These are phyloP conservation scores for Arbacia lixula DNA, from an alignment of 53 echinoderm and acorn worm genomes.

Conservation along the genomic window DNA sequence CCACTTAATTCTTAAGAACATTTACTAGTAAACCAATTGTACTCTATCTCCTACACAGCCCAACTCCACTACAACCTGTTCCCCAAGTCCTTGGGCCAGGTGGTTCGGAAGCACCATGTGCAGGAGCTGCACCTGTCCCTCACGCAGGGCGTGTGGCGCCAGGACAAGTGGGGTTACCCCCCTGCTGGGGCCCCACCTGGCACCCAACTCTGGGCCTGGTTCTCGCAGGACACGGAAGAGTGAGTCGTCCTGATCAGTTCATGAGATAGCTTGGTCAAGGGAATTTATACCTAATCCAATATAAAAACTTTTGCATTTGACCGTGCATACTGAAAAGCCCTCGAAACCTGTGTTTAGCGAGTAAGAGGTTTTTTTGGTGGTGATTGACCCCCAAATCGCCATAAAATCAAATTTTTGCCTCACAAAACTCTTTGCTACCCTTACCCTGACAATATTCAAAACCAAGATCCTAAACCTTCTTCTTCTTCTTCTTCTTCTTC, in stretches of 20 bases:
- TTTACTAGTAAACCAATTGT: background rate
- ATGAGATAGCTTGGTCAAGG: too few species aligned
- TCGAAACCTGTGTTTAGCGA: too few species aligned
- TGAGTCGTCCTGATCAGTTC: too few species aligned
- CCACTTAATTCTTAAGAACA: background rate
- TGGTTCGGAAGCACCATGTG: constrained; percentile 81
- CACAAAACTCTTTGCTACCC: too few species aligned
- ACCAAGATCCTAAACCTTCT: too few species aligned
- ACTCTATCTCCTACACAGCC: constrained; percentile 7
- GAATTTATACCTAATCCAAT: too few species aligned
- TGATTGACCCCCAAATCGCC: background rate
- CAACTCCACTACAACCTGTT: constrained; percentile 94
- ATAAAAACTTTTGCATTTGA: too few species aligned
- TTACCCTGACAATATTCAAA: too few species aligned
- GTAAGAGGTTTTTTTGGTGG: too few species aligned
- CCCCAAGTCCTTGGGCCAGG: constrained; percentile 92
- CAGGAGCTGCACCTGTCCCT: constrained; percentile 91
- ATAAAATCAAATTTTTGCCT: background rate
- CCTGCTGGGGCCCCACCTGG: constrained; percentile 83
- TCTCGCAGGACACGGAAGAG: constrained; percentile 62
- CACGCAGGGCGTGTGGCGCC: constrained; percentile 92
- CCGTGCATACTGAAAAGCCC: too few species aligned
- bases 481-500: too few species aligned
- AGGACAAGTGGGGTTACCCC: constrained; percentile 93
- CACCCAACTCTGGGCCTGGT: constrained; percentile 82